phyloP scores from a whole-genome alignment of 2,888 invertebrate genomes.

The Dynastes hyllus region DNA sequence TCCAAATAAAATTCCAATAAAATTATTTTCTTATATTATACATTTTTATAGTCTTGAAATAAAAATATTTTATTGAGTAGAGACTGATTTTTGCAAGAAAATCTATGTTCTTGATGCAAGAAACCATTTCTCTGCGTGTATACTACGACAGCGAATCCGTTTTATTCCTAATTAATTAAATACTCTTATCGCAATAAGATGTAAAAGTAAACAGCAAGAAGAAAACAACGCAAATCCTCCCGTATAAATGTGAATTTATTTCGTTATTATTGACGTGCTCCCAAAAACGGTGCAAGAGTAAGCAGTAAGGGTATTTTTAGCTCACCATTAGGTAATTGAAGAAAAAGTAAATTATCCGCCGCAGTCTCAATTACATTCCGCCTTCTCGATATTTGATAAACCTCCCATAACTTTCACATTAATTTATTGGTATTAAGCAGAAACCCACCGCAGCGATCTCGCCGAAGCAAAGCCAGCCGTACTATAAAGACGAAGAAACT shows the following conservation, averaged over 20 bases:
- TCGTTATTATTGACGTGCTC: constrained; percentile 33
- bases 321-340: constrained; percentile 46
- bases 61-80: too few species aligned
- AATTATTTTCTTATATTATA: too few species aligned
- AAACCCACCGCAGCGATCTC: constrained; percentile 7
- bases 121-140: too few species aligned
- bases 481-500: constrained; percentile 39
- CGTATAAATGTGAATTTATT: constrained; percentile 29
- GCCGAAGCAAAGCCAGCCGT: constrained; percentile 11
- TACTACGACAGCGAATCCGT: too few species aligned
- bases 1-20: too few species aligned
- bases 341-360: constrained; percentile 40
- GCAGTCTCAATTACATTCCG: constrained; percentile 40
- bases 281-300: constrained; percentile 25
- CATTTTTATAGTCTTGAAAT: too few species aligned
- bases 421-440: constrained; percentile 48
- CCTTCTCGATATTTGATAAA: constrained; percentile 40
- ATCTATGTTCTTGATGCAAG: too few species aligned
- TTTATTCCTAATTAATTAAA: too few species aligned
- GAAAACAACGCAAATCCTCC: constrained; percentile 4
- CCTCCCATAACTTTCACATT: constrained; percentile 48
- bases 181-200: too few species aligned
- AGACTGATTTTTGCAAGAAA: too few species aligned
- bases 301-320: constrained; percentile 36
- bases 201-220: neutral